These are phyloP conservation scores for Synanceia verrucosa DNA, from an alignment of 2,797 vertebrate species.

Conservation along the genomic window DNA sequence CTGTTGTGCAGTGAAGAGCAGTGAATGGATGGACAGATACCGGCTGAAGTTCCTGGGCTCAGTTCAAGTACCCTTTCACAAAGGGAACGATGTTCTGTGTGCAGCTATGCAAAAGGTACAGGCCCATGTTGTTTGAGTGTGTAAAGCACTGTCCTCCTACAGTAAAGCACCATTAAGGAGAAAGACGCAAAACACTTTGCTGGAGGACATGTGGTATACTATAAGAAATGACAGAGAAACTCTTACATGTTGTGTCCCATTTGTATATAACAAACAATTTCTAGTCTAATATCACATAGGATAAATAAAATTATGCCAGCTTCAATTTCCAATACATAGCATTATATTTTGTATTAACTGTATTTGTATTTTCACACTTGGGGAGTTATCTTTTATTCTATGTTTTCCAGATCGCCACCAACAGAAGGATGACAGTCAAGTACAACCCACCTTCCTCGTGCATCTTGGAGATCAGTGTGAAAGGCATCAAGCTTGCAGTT, in stretches of 20 bases:
- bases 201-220: background rate
- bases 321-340: background rate
- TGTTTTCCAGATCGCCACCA: conserved; percentile 91
- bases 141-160: background rate
- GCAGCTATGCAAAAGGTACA: conserved; percentile 98
- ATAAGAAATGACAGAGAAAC: background rate
- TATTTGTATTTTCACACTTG: background rate
- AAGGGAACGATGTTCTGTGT: conserved; percentile 96
- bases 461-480: conserved; percentile 92
- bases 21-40: conserved; percentile 94
- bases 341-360: background rate
- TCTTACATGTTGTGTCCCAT: background rate
- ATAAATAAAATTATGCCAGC: background rate
- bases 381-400: background rate
- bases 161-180: background rate
- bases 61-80: conserved; percentile 95
- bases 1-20: conserved; percentile 82
- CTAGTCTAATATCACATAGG: background rate
- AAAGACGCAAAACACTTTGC: background rate
- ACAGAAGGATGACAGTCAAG: conserved; percentile 96
- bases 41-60: conserved; percentile 95
- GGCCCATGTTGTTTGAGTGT: background rate
- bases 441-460: conserved; percentile 97
- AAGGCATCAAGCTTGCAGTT: conserved; percentile 93
- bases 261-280: background rate